phyloP scores from a whole-genome alignment of 2,888 invertebrate genomes.

The Ellobium chinense region DNA sequence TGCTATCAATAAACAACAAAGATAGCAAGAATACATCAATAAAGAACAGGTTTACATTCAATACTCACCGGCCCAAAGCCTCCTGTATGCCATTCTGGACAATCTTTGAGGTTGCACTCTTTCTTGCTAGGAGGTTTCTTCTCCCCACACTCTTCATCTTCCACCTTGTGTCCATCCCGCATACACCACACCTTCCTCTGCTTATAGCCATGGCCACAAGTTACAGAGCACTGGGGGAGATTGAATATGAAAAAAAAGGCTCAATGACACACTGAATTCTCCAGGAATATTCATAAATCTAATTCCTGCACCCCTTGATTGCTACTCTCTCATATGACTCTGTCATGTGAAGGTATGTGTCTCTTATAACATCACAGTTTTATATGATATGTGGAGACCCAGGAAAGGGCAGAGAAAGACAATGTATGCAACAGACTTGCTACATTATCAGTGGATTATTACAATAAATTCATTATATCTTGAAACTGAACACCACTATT shows the following conservation, averaged over 20 bases:
- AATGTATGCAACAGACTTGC: too few species aligned
- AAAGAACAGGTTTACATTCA: neutral
- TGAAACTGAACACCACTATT: too few species aligned
- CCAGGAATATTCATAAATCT: too few species aligned
- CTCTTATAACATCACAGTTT: too few species aligned
- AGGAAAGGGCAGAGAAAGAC: too few species aligned
- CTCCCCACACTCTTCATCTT: constrained; percentile 62
- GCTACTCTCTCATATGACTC: too few species aligned
- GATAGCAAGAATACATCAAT: neutral
- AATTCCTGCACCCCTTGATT: too few species aligned
- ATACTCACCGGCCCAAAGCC: constrained; percentile 71
- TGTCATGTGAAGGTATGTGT: too few species aligned
- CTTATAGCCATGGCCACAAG: constrained; percentile 83
- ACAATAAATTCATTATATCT: too few species aligned
- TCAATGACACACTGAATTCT: too few species aligned
- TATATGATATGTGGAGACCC: too few species aligned
- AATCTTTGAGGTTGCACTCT: constrained; percentile 66
- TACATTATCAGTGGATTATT: too few species aligned
- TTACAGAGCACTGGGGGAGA: constrained; percentile 83
- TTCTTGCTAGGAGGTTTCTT: constrained; percentile 63
- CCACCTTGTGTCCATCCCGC: constrained; percentile 62
- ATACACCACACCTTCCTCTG: constrained; percentile 79
- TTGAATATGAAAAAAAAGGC: neutral
- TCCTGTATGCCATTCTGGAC: constrained; percentile 71
- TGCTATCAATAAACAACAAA: neutral